Conservation (phyloP, 2,113 vertebrate genomes). For the Hipposideros armiger region DNA sequence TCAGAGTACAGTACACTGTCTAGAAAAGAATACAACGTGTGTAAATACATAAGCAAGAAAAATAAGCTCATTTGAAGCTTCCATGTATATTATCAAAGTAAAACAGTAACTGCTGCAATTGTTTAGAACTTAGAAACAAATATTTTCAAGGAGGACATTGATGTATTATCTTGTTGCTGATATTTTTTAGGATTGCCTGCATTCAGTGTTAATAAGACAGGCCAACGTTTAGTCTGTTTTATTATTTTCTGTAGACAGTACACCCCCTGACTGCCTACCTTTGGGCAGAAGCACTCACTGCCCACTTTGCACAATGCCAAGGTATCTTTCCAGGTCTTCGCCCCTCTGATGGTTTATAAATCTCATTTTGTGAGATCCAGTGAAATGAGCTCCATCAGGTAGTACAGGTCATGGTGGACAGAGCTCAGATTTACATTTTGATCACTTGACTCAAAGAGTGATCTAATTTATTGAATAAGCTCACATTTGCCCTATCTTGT, state of each 20-base stretch:
- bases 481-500: neutral
- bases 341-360: neutral
- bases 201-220: neutral
- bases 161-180: neutral
- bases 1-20: neutral
- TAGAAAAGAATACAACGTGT: neutral
- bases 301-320: accelerated
- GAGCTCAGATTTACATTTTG: neutral
- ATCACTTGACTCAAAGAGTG: neutral
- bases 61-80: neutral
- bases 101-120: neutral
- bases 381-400: neutral
- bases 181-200: neutral
- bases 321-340: neutral
- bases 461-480: neutral
- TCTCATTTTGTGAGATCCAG: neutral
- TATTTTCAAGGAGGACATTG: neutral
- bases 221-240: neutral
- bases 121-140: neutral
- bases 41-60: neutral
- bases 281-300: neutral
- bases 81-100: neutral
- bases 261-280: neutral
- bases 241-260: neutral
- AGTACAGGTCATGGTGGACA: neutral